Conservation (phyloP, 2,888 invertebrate species). For the Drosophila vallismaia region DNA sequence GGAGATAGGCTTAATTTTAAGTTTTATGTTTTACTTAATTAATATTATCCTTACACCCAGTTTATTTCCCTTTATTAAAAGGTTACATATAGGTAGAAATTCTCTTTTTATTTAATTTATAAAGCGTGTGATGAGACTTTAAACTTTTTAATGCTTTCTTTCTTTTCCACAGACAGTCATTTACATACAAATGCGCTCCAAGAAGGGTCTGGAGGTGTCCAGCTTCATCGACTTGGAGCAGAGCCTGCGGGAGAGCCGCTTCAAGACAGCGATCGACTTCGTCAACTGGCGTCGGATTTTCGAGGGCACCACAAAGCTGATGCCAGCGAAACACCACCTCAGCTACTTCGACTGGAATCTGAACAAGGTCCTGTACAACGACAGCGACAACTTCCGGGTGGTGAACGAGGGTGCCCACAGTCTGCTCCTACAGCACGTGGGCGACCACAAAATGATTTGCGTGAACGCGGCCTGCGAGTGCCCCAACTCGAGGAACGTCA, state of each 20-base stretch:
- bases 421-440: constrained; percentile 49
- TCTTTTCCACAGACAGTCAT: constrained; percentile 42
- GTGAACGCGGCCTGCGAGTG: constrained; percentile 52
- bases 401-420: constrained; percentile 47
- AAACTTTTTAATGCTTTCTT: too few species aligned
- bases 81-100: too few species aligned
- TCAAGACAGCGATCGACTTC: constrained; percentile 2
- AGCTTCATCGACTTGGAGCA: constrained; percentile 59
- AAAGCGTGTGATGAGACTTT: too few species aligned
- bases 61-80: too few species aligned
- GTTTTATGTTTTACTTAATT: too few species aligned
- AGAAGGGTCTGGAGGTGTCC: constrained; percentile 50
- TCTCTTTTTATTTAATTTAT: too few species aligned
- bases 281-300: constrained; percentile 57
- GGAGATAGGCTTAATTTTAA: too few species aligned
- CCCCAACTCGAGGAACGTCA: constrained; percentile 21
- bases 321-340: constrained; percentile 39
- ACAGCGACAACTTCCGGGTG: constrained; percentile 51
- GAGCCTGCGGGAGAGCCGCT: constrained; percentile 37
- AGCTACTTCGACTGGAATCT: constrained; percentile 57
- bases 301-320: constrained; percentile 38
- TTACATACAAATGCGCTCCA: constrained; percentile 48
- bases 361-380: constrained; percentile 30
- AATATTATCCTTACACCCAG: too few species aligned
- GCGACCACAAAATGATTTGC: constrained; percentile 61